Percentiles rank a stretch among this genome's conserved stretches.
Evolutionary conservation across 2,113 vertebrate species (phyloP).

Genomic region (Lamprotornis superbus): DNA sequence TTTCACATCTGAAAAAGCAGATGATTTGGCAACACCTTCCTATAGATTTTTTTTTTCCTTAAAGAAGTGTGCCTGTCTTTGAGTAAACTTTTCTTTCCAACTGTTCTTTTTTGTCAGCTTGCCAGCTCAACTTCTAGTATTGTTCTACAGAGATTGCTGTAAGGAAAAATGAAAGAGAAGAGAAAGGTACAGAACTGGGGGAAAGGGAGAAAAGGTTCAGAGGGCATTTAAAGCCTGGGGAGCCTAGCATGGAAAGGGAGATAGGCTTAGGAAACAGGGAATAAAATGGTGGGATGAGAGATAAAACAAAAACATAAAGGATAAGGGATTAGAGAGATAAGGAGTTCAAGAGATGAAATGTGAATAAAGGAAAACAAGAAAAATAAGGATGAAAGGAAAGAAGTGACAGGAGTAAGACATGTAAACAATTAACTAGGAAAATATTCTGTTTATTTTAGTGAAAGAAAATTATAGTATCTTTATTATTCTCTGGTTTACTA

Average conservation of each 20-base stretch:
- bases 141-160: slow-evolving; percentile 70
- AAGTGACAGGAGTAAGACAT: slow-evolving; percentile 44
- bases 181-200: slow-evolving; percentile 61
- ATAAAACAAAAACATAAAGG: slow-evolving; percentile 69
- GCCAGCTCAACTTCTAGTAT: slow-evolving; percentile 68
- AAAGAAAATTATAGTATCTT: slow-evolving; percentile 39
- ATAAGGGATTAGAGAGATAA: slow-evolving; percentile 66
- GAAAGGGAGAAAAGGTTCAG: slow-evolving; percentile 70
- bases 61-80: slow-evolving; percentile 57
- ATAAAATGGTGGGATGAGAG: slow-evolving; percentile 62
- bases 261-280: slow-evolving; percentile 58
- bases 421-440: slow-evolving; percentile 62
- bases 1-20: slow-evolving; percentile 71
- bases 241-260: slow-evolving; percentile 38
- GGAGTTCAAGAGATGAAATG: slow-evolving; percentile 63
- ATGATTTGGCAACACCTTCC: slow-evolving; percentile 75
- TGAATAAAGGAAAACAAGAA: slow-evolving; percentile 60
- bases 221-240: slow-evolving; percentile 64
- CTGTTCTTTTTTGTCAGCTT: slow-evolving; percentile 70
- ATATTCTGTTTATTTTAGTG: slow-evolving; percentile 55
- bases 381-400: slow-evolving; percentile 60
- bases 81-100: slow-evolving; percentile 77
- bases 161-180: slow-evolving; percentile 65
- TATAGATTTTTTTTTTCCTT: neutral
- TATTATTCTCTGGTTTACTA: slow-evolving; percentile 50